These are phyloP conservation scores for Tenthredo amoena DNA, from an alignment of 2,888 invertebrate species.

Conservation along the genomic window DNA sequence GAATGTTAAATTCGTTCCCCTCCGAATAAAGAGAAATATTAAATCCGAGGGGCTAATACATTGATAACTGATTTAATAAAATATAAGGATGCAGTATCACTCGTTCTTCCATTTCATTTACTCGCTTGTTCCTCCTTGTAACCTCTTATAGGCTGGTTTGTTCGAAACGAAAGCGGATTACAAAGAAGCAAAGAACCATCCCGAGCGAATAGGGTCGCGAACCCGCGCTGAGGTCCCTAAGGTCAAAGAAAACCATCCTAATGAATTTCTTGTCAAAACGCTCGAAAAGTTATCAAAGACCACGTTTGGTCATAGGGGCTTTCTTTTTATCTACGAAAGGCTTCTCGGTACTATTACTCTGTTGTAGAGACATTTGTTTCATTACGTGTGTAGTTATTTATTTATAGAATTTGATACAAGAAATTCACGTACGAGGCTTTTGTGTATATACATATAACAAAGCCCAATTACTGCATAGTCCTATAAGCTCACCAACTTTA, in stretches of 20 bases:
- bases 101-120: constrained; percentile 5
- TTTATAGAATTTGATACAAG: neutral
- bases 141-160: constrained; percentile 23
- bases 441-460: neutral
- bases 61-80: constrained; percentile 21
- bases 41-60: neutral
- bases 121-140: neutral
- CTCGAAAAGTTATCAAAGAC: constrained; percentile 6
- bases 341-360: neutral
- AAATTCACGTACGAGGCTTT: neutral
- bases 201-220: neutral
- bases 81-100: constrained; percentile 26
- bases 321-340: constrained; percentile 14
- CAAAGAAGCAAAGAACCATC: constrained; percentile 38
- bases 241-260: constrained; percentile 46
- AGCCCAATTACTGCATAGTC: constrained; percentile 20
- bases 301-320: neutral
- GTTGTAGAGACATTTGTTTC: neutral
- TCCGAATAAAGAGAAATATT: neutral
- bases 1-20: neutral
- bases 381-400: neutral
- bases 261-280: constrained; percentile 39
- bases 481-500: constrained; percentile 15
- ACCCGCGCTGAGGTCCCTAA: constrained; percentile 3
- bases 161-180: constrained; percentile 40